Percentiles rank a stretch among this genome's conserved stretches.
These are phyloP conservation scores for Silurus asotus DNA, from an alignment of 2,113 vertebrate species.

Conservation along the genomic window DNA sequence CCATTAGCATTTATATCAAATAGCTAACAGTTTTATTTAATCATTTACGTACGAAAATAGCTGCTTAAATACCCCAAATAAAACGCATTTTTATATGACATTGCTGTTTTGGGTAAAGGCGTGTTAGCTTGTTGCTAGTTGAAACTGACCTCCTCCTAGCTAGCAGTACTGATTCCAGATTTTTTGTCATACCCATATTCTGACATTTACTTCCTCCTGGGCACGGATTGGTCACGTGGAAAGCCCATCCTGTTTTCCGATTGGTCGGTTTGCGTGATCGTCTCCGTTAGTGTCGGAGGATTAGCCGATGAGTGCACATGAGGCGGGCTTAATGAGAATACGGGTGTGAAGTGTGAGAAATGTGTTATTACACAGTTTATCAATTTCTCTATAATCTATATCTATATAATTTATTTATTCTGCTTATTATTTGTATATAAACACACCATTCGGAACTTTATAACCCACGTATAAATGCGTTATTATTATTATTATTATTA, in stretches of 20 bases:
- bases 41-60: neutral
- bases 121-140: conserved; percentile 11
- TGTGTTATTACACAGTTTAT: neutral
- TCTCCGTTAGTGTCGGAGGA: accelerated
- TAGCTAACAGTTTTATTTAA: neutral
- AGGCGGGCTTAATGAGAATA: neutral
- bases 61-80: neutral
- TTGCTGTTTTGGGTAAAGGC: conserved; percentile 6
- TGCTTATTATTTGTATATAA: neutral
- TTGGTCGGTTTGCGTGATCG: neutral
- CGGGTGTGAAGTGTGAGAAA: neutral
- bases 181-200: neutral
- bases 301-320: neutral
- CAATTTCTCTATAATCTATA: neutral
- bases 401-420: neutral
- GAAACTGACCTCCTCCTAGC: neutral
- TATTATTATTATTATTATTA: neutral
- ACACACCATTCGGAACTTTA: neutral
- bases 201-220: neutral
- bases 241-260: neutral
- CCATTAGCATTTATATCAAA: neutral
- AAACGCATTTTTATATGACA: neutral
- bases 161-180: neutral
- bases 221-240: neutral
- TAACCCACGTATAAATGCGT: neutral